Percentiles rank a stretch among this genome's conserved stretches.
Evolutionary conservation across 2,113 vertebrate species (phyloP).

Genomic region (Microcebus lehilahytsara): DNA sequence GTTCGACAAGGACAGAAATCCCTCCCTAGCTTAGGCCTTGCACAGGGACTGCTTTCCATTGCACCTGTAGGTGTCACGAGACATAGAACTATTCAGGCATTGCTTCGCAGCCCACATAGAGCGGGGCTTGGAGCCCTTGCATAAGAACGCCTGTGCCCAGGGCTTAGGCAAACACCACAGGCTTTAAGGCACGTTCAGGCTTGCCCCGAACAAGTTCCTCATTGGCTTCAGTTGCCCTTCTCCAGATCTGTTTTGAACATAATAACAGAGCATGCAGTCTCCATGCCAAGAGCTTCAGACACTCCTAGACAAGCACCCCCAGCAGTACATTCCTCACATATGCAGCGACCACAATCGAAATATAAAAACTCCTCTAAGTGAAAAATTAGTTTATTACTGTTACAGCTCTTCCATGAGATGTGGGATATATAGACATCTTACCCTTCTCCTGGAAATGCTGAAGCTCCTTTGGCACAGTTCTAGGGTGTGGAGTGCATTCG

Average conservation of each 20-base stretch:
- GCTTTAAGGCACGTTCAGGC: neutral
- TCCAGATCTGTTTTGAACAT: neutral
- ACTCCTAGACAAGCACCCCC: fast-evolving
- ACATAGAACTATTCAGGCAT: neutral
- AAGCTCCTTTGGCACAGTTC: neutral
- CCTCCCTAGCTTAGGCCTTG: neutral
- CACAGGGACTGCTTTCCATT: neutral
- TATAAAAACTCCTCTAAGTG: neutral
- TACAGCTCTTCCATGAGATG: neutral
- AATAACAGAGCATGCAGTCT: too few species aligned
- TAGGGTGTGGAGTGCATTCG: neutral
- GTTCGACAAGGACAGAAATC: neutral
- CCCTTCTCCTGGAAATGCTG: neutral
- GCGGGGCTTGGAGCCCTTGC: too few species aligned
- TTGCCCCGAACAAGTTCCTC: neutral
- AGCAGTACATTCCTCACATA: too few species aligned
- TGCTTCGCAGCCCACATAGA: neutral
- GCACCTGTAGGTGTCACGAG: neutral
- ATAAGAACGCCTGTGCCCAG: neutral
- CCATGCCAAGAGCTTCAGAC: neutral
- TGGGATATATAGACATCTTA: neutral
- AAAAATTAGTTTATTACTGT: neutral
- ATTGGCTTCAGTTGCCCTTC: too few species aligned
- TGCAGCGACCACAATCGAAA: neutral
- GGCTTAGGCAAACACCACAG: fast-evolving